Evolutionary conservation across 2,113 vertebrate genomes (phyloP), one percentile per base, ranked within the genome.

Genomic region (Sterna hirundo): DNA sequence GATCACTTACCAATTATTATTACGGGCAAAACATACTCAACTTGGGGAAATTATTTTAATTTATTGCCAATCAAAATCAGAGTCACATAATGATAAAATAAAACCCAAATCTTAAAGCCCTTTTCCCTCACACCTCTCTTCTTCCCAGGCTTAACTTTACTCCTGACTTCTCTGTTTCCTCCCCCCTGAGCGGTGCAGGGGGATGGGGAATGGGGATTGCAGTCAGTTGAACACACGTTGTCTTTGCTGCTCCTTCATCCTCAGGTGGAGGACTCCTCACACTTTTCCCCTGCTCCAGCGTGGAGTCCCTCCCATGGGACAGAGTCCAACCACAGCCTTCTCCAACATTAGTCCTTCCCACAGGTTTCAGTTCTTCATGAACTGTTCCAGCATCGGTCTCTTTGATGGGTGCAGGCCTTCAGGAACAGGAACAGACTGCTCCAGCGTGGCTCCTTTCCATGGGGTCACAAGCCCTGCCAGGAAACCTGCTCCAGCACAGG

Each of bases 211-310:
- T 49, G 9, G 5, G 9, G 4, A 30, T 12, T 44, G 15, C 4
- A 13, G 11, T 42, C 15, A 20, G 8, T 36, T 69, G 13, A 29
- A 21, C 47, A 46, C 4, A 40, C 0, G 0, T 7, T 40, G 13
- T 52, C 18, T 46, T 34, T 69, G 29, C 10, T 4, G 29, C 2
- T 36, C 11, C 9, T 26, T 87, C 8, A 8, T 13, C 16, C 9
- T 21, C 7, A 23, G 42, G 9, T 6, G 8, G 4, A 69, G n/a
- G 21, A n/a, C 3, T 79, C 14, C 25, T 74, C 17, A 40, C 10
- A 25, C 6, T 64, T 34, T 36, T 69, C 29, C 13, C 7, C 9
- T 34, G 14, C 25, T 84, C 12, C 61, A 80, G 2, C 5, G 2
- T 36, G 21, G 17, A 7, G 5, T 57, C 8, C 27, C 18, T 42